Base-by-base conservation (phyloP, 2,888 invertebrate species). In the Trichogramma dendrolimi region DNA sequence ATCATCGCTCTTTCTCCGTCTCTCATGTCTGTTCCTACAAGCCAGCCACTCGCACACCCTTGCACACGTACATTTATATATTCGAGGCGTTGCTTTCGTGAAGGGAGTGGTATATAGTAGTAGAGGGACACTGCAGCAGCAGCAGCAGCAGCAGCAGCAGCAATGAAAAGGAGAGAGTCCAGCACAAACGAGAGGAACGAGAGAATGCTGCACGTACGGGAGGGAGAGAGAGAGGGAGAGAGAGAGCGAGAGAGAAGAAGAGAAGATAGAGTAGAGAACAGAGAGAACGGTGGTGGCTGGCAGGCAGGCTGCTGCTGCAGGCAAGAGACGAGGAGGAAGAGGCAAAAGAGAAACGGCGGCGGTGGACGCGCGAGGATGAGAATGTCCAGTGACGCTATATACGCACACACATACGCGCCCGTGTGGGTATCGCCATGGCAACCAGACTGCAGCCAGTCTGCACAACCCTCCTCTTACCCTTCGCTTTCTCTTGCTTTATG, bases 341-440 rank as follows among this genome's bases (percentile, higher is more conserved):
- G 27, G 10, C 8, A 50, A 62, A 47, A 51, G 41, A 40, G 55
- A 42, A 27, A 10, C 41, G 44, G 44, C 38, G 42, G 44, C 27
- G 38, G 47, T 49, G 46, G 42, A 27, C 27, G 56, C 52, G 49
- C 48, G 65, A 63, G 64, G 65, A 70, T 67, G 70, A 70, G 74
- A 71, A 72, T 77, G 78, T 78, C 78, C 78, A 76, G 78, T 74
- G 74, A 75, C 75, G 76, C 46, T 46, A 46, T 46, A 46, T 10
- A 46, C 46, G 46, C 8, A 46, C 8, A n/a, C n/a, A 8, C 10
- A 10, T 3, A 10, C 2, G n/a, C n/a, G 3, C 46, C 2, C 10
- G 10, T 10, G n/a, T 8, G 8, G n/a, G n/a, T 10, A n/a, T n/a
- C 8, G n/a, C 46, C n/a, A 46, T 10, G n/a, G 46, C 46, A 46